phyloP scores from a whole-genome alignment of 2,797 vertebrate species.

The Muscicapa striata region DNA sequence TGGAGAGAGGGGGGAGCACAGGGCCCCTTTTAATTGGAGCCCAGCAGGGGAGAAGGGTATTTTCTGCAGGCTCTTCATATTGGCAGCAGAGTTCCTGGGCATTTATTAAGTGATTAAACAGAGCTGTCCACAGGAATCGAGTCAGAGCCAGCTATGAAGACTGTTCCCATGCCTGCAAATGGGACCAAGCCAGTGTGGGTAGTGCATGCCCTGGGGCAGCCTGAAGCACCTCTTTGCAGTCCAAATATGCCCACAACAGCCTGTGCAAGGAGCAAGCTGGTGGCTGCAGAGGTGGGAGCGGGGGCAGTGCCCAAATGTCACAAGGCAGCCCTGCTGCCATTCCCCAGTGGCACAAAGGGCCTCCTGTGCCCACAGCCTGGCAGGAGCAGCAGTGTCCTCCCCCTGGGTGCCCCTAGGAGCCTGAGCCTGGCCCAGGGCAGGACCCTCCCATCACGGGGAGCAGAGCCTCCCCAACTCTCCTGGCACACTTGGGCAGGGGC shows the following conservation, averaged over 20 bases:
- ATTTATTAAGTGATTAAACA: constrained; percentile 15
- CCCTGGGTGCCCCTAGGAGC: not conserved
- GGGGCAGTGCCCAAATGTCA: constrained; percentile 35
- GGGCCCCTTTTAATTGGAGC: not conserved
- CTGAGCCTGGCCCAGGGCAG: accelerated
- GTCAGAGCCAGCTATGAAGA: not conserved
- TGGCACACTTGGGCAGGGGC: not conserved
- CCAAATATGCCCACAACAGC: not conserved
- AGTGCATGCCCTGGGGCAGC: accelerated
- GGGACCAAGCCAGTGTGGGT: not conserved
- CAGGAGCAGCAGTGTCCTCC: not conserved
- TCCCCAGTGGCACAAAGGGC: not conserved
- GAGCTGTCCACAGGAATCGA: not conserved
- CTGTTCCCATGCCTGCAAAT: not conserved
- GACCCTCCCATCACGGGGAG: not conserved
- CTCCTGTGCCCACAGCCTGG: not conserved
- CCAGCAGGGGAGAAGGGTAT: not conserved
- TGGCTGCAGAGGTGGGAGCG: constrained; percentile 16
- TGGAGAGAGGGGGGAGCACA: not conserved
- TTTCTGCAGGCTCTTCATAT: not conserved
- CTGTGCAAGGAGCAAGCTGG: not conserved
- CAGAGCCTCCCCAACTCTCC: not conserved
- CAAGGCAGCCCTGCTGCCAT: not conserved
- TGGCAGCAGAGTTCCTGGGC: not conserved
- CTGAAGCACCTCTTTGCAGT: not conserved